Conservation (phyloP, 2,797 vertebrate genomes). For the Columba guinea region DNA sequence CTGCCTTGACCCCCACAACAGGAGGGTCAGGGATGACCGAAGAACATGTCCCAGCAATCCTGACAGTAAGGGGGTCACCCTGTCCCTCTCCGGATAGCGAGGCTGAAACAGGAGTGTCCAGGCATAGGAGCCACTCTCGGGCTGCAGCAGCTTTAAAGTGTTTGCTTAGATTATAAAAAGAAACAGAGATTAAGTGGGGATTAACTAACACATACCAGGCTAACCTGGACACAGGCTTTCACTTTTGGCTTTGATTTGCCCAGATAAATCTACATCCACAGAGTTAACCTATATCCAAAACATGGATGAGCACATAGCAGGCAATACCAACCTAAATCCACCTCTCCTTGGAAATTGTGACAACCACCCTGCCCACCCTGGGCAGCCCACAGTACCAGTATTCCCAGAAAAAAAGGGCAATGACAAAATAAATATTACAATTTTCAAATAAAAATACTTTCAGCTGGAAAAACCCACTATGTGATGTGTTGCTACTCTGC, state of each 20-base stretch:
- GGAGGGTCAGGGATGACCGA: not conserved
- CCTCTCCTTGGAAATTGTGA: not conserved
- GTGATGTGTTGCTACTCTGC: accelerated
- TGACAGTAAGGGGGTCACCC: not conserved
- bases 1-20: not conserved
- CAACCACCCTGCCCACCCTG: not conserved
- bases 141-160: not conserved
- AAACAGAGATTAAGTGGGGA: slow-evolving; percentile 9
- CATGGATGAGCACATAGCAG: not conserved
- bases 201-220: slow-evolving; percentile 1
- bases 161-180: slow-evolving; percentile 18
- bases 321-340: not conserved
- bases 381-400: not conserved
- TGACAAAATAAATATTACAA: not conserved
- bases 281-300: not conserved
- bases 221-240: slow-evolving; percentile 17
- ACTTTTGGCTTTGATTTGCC: slow-evolving; percentile 15
- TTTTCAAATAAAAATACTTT: not conserved
- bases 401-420: not conserved
- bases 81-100: not conserved
- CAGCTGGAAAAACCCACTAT: not conserved
- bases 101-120: not conserved
- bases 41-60: accelerated
- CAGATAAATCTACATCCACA: not conserved
- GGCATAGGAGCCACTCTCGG: accelerated